Conservation (phyloP, 2,113 vertebrate genomes). For the Emydura subglobosa region DNA sequence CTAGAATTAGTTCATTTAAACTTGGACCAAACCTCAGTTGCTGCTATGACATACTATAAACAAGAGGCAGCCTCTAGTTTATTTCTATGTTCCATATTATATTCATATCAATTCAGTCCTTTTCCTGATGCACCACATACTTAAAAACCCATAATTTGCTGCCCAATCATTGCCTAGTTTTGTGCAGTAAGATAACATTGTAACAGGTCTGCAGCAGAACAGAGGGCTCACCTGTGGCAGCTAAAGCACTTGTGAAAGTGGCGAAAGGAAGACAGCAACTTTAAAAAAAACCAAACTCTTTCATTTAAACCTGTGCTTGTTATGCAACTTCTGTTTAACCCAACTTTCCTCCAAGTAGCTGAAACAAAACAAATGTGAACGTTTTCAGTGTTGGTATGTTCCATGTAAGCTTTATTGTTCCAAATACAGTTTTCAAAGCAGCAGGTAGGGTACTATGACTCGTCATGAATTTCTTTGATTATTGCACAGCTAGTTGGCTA, state of each 20-base stretch:
- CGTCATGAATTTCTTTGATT: constrained; percentile 54
- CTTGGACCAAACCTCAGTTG: background rate
- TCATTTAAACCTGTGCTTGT: background rate
- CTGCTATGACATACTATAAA: background rate
- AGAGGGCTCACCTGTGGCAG: background rate
- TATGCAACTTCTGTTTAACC: background rate
- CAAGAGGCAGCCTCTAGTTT: background rate
- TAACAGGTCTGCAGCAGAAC: background rate
- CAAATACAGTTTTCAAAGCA: constrained; percentile 73
- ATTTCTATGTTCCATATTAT: background rate
- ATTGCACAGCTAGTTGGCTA: constrained; percentile 75
- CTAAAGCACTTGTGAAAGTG: background rate
- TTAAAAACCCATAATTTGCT: background rate
- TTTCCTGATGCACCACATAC: background rate
- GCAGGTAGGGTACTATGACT: constrained; percentile 39
- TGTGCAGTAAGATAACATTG: background rate
- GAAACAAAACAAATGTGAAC: background rate
- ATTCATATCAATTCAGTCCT: background rate
- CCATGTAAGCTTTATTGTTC: constrained; percentile 80
- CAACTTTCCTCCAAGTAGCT: background rate
- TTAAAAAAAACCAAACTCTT: no score
- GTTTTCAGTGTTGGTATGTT: background rate
- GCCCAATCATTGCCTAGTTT: background rate
- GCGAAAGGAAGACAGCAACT: background rate
- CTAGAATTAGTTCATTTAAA: background rate